Conservation (phyloP, 2,888 invertebrate species). For the Cataglyphis livida region DNA sequence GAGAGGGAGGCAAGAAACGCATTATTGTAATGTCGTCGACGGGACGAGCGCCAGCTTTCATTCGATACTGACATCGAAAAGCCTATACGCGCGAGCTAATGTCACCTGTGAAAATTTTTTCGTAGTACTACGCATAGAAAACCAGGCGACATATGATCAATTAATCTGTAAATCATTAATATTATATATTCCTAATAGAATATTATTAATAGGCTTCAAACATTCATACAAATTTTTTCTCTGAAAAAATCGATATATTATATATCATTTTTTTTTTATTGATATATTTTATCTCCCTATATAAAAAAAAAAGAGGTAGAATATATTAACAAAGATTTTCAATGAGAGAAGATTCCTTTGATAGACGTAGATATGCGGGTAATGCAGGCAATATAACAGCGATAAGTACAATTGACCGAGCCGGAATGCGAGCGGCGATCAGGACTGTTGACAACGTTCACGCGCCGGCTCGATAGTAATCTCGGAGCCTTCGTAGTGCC, state of each 20-base stretch:
- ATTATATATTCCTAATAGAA: background rate
- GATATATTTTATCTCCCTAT: background rate
- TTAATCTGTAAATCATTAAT: background rate
- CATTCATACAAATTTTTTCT: background rate
- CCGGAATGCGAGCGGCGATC: slow-evolving; percentile 26
- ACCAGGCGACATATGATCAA: background rate
- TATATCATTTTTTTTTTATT: background rate
- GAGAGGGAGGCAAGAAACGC: slow-evolving; percentile 67
- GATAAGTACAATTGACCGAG: slow-evolving; percentile 19
- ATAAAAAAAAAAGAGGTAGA: background rate
- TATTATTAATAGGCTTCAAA: background rate
- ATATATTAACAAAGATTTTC: background rate
- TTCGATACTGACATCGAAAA: slow-evolving; percentile 38
- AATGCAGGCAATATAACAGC: background rate
- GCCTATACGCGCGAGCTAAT: slow-evolving; percentile 30
- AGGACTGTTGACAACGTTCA: background rate
- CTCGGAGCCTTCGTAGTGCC: slow-evolving; percentile 4
- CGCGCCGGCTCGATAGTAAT: slow-evolving; percentile 18
- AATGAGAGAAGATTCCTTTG: slow-evolving; percentile 24
- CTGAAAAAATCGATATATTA: no score
- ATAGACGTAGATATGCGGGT: slow-evolving; percentile 7
- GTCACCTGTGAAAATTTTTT: slow-evolving; percentile 26
- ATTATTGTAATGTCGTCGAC: slow-evolving; percentile 71
- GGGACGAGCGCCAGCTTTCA: slow-evolving; percentile 58
- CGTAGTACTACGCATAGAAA: background rate